Evolutionary conservation across 2,888 invertebrate genomes (phyloP), one percentile per base, ranked within the genome.

Genomic region (Macrophya annulata): DNA sequence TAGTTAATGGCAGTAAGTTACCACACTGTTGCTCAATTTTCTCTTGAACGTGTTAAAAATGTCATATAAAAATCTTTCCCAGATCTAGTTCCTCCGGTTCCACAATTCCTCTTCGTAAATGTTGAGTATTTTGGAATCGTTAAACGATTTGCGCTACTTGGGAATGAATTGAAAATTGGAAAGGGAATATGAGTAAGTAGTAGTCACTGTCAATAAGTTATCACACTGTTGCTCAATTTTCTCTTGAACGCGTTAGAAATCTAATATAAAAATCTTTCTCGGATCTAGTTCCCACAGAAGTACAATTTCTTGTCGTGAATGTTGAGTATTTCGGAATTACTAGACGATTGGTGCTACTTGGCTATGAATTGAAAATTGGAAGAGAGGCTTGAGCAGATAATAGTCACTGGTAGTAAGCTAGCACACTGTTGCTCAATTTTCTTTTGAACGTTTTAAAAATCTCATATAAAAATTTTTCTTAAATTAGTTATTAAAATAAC

Each of bases 281-380:
- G n/a, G n/a, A n/a, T n/a, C n/a, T n/a, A n/a, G n/a, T n/a, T n/a
- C n/a, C n/a, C n/a, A n/a, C n/a, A n/a, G n/a, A n/a, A n/a, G 17
- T 15, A n/a, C n/a, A n/a, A n/a, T n/a, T n/a, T n/a, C n/a, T n/a
- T n/a, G n/a, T n/a, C n/a, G n/a, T n/a, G 59, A 21, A 51, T 25
- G 43, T 43, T 43, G 62, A 81, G 81, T 62, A 43, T 81, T 62
- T n/a, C 25, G 81, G 25, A 81, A 81, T 81, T 81, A 62, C 81
- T 81, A 25, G 59, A 62, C n/a, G 43, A 81, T 81, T 62, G 59
- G 43, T 81, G 40, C 62, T 15, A 81, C 59, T 81, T 43, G 37
- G 62, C 43, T 12, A 40, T 81, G 81, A 81, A 43, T 51, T 31
- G 59, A 40, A 43, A 62, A 17, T 8, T 17, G 31, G 40, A 37